Evolutionary conservation across 2,888 invertebrate genomes (phyloP), one percentile per base, ranked within the genome.

Genomic region (Rhamphomyia laevipes): DNA sequence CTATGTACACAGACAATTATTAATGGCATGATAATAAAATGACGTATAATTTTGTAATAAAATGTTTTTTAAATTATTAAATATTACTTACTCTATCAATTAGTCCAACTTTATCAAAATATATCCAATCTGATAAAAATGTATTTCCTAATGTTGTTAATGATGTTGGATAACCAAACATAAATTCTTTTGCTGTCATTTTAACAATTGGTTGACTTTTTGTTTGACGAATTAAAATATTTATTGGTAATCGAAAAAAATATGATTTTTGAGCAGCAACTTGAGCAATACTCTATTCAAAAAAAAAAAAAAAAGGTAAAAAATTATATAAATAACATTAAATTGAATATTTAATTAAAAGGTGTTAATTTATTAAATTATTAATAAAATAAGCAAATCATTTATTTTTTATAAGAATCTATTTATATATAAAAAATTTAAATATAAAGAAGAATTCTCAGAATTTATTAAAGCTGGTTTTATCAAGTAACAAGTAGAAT

Each of bases 81-180:
- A 17, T 15, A 43, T 3, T 15, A 73, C 81, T 78, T 71, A 89
- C 90, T 70, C 90, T 73, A 71, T 91, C 90, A 57, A 93, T 89
- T 2, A 92, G 76, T 1, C 92, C 92, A 12, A 93, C 78, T 60
- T 86, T 88, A 58, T 91, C 86, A 63, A 90, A 91, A 50, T 79
- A 81, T 48, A 91, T 87, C 85, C 90, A 91, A 12, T 81, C 78
- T 0, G 89, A 86, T 71, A 91, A 70, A 58, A 91, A 77, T 16
- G 81, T 82, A 66, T 91, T 87, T 0, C 91, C 91, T 47, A 92
- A 66, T 2, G 84, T 84, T 68, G 92, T 83, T 50, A 92, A 72
- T 4, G 84, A 74, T n/a, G 87, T 86, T 56, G 82, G 72, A 70
- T 86, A 89, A 0, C 90, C 90, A 72, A 91, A 91, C 86, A 92